Evolutionary conservation across 2,797 vertebrate species (phyloP).

Genomic region (Enteromius viviparus): DNA sequence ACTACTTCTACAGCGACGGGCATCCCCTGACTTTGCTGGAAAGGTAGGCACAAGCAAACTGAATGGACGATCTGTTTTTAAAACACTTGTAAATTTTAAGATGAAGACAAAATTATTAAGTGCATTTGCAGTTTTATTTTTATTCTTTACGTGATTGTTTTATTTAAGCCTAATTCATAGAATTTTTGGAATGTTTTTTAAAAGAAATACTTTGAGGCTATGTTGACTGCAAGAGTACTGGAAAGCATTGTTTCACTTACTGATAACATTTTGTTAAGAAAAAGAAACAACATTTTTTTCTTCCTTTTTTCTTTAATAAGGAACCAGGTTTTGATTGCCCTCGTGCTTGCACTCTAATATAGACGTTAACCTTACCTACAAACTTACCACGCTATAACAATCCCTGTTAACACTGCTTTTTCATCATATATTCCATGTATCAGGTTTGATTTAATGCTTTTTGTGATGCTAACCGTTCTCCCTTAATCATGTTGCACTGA

Average conservation of each 20-base stretch:
- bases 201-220: slow-evolving; percentile 61
- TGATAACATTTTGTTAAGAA: slow-evolving; percentile 59
- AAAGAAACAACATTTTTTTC: slow-evolving; percentile 57
- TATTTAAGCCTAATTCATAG: slow-evolving; percentile 31
- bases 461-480: slow-evolving; percentile 64
- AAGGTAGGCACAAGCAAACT: slow-evolving; percentile 78
- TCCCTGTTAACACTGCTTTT: slow-evolving; percentile 57
- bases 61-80: not conserved
- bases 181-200: slow-evolving; percentile 49
- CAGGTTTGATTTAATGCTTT: slow-evolving; percentile 54
- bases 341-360: slow-evolving; percentile 62
- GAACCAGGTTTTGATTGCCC: slow-evolving; percentile 51
- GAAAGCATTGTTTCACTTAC: slow-evolving; percentile 65
- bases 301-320: slow-evolving; percentile 64
- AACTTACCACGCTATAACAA: slow-evolving; percentile 43
- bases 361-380: slow-evolving; percentile 45
- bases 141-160: not conserved
- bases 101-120: not conserved
- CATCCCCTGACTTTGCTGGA: slow-evolving; percentile 88
- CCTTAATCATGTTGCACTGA: slow-evolving; percentile 68
- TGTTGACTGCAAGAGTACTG: slow-evolving; percentile 60
- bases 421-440: slow-evolving; percentile 24
- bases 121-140: not conserved
- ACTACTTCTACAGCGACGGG: slow-evolving; percentile 89
- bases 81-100: not conserved